Base-by-base conservation (phyloP, 30 jellyfish, hydroid and myxozoan genomes). In the Cassiopea xamachana region DNA sequence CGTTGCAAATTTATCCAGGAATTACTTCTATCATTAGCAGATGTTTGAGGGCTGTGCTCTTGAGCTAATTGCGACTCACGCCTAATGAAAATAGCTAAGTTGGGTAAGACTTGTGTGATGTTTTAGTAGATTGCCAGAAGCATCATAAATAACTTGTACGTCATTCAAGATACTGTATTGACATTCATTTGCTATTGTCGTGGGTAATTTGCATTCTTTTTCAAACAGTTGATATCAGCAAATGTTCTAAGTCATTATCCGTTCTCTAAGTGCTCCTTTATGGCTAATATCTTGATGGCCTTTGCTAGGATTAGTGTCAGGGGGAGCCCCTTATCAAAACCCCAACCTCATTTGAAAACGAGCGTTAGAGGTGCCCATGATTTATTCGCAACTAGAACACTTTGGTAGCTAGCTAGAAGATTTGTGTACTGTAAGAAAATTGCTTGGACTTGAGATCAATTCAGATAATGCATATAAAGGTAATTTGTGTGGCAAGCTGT, bases 261-360 rank as follows among this genome's bases (percentile, higher is more conserved):
- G 58, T n/a, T 71, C 80, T 71, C 27, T 71, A 71, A 71, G 80
- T 71, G 39, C 80, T 71, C 55, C 55, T 71, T 71, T 71, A 71
- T 71, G 55, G 15, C 2, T 71, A 71, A 71, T 71, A 71, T 71
- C 80, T 1, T 71, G n/a, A 71, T 2, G 5, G 55, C n/a, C 55
- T 71, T 71, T 14, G 50, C 55, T 19, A 1, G 80, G 80, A 71
- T 71, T 71, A 12, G n/a, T 2, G 27, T 71, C 80, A 51, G 80
- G 80, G 80, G 80, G 80, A 71, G 10, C 80, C 58, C 27, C 50
- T 71, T 55, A 19, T 71, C 14, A 4, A 71, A 71, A 71, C 80
- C 80, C 51, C 51, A 71, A 71, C 27, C 80, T 43, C 60, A 71
- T 71, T 39, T 39, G 10, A 18, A 43, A 9, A 71, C 80, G 27